Evolutionary conservation across 1,140 invertebrate genomes (phyloP), one percentile per base, ranked within the genome.

Genomic region (Babylonia areolata): DNA sequence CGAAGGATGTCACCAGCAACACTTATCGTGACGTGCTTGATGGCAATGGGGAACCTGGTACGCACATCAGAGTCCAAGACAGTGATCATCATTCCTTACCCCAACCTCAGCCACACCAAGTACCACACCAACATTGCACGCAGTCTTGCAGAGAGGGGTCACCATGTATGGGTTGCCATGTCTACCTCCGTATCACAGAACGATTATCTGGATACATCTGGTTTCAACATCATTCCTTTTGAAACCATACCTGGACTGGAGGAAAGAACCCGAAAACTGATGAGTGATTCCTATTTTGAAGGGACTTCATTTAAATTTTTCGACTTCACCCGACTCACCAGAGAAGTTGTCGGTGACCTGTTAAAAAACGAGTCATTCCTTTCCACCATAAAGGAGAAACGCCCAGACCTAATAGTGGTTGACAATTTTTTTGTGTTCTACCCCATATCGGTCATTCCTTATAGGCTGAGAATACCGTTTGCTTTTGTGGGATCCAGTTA

Each of bases 181-280:
- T 35, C 33, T 46, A 91, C 91, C 28, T 92, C 91, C 87, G 90
- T 90, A 28, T 73, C 84, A 31, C 90, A 92, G n/a, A 75, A 73
- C n/a, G 85, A 89, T 31, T 91, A 90, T 6, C 87, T 92, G 84
- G 87, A 91, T 71, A 86, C 92, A 51, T 88, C 92, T 6, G 88
- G 88, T 23, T 23, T 64, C 20, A 6, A 28, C 20, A 28, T 23
- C 58, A 37, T 73, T 9, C 31, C n/a, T 17, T 73, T 33, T 37
- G 31, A 73, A 11, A 33, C 69, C 33, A 35, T 35, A 17, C 6
- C 33, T 37, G 31, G 23, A 9, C 6, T 73, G 6, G n/a, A 73
- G 31, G 69, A 73, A 23, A 37, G 23, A 3, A 33, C n/a, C 3
- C 2, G 3, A 20, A 33, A 35, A 11, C 28, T 3, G 33, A 9